A percentile compares a stretch with the other conserved stretches of the same genome.
These are phyloP conservation scores for Lepus oiostolus DNA, from an alignment of 2,797 vertebrate genomes.

Conservation along the genomic window DNA sequence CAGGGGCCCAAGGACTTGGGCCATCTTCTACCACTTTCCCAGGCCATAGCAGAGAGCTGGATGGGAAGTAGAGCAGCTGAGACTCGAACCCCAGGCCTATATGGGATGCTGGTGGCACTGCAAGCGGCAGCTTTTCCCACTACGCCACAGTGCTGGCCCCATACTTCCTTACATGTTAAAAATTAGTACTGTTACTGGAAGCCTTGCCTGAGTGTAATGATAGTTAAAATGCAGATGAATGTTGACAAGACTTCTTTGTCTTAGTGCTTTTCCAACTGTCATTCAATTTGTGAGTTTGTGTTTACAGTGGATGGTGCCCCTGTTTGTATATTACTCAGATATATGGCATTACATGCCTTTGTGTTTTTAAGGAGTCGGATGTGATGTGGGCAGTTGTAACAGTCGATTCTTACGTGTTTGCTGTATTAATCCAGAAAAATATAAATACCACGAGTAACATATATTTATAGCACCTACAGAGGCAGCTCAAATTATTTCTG, in stretches of 20 bases:
- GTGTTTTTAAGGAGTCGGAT: constrained; percentile 30
- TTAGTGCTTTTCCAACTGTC: neutral
- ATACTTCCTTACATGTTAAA: neutral
- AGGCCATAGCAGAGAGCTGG: too few relatives aligned
- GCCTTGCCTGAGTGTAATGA: constrained; percentile 11
- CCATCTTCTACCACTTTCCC: too few relatives aligned
- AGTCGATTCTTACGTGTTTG: neutral
- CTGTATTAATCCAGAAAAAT: constrained; percentile 20
- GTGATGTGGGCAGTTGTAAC: neutral
- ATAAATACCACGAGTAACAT: constrained; percentile 66
- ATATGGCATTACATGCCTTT: neutral
- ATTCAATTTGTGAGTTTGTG: neutral
- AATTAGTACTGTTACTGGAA: neutral
- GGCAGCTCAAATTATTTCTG: constrained; percentile 96
- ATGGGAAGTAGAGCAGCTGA: too few relatives aligned
- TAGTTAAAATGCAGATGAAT: neutral
- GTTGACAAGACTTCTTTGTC: neutral
- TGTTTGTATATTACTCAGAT: neutral
- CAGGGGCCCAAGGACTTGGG: too few relatives aligned
- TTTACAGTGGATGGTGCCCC: neutral
- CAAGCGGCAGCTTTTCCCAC: too few relatives aligned
- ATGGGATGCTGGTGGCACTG: too few relatives aligned
- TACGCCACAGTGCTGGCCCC: too few relatives aligned
- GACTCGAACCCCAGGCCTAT: too few relatives aligned
- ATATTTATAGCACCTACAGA: constrained; percentile 90